Base-by-base conservation (phyloP, 1,140 invertebrate species). In the Neodiprion fabricii region DNA sequence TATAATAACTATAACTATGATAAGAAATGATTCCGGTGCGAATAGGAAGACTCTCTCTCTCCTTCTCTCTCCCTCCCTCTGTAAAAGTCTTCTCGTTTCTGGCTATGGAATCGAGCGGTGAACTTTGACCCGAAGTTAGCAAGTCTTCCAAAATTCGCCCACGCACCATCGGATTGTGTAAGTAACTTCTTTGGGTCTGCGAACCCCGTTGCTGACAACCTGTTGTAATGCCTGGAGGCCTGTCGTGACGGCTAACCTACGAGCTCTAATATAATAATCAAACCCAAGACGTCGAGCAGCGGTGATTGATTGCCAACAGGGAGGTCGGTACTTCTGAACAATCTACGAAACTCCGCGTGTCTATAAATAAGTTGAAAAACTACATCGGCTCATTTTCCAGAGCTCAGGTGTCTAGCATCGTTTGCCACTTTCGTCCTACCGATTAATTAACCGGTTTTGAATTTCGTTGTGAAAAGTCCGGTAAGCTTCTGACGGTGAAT, bases 241-340 rank as follows among this genome's bases (percentile, higher is more conserved):
- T 61, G 53, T 61, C 53, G n/a, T 61, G 53, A 61, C 53, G 53
- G 53, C n/a, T 61, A 61, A 9, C 53, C 53, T 5, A 61, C 53
- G 53, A 61, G 53, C 53, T 61, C n/a, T 61, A 61, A 61, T 61
- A 61, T 61, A 61, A 61, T 61, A 61, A 61, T 61, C 11, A 61
- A 17, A 9, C 53, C 11, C 11, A 61, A 61, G 53, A 61, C 53
- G 53, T 12, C n/a, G 28, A 40, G 11, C 11, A 5, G 3, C 3
- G 53, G 53, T 61, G 53, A 61, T 61, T 61, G 53, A 61, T 61
- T 17, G n/a, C 53, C 11, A 12, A 17, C 3, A 17, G 53, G 53
- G 11, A 61, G 3, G 28, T 40, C 28, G 28, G 28, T 5, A 61
- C 53, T 61, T 61, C 5, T 9, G 53, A 61, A 12, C 53, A 5